phyloP scores from a whole-genome alignment of 2,888 invertebrate genomes.

The Adelphocoris suturalis region DNA sequence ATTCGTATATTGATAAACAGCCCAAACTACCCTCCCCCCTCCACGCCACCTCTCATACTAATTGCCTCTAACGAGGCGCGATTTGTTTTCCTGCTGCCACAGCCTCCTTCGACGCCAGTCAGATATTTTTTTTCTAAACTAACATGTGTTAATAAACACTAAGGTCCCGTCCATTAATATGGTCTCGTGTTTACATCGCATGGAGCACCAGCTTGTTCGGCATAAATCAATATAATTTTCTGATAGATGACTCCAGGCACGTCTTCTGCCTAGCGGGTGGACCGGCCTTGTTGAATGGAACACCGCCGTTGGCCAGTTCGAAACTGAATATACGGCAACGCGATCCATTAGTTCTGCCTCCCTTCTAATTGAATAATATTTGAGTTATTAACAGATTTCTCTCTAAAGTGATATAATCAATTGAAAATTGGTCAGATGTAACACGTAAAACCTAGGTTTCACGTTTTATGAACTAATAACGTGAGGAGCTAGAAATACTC shows the following conservation, averaged over 20 bases:
- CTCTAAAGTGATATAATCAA: too few relatives aligned
- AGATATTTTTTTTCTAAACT: conserved; percentile 8
- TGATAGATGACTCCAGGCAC: conserved; percentile 51
- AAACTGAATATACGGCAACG: not conserved
- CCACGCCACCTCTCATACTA: conserved; percentile 51
- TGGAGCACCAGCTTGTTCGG: conserved; percentile 29
- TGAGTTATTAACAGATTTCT: not conserved
- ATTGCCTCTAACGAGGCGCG: conserved; percentile 72
- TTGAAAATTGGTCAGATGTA: too few relatives aligned
- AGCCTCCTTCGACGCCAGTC: conserved; percentile 51
- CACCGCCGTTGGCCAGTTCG: not conserved
- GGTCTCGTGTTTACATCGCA: conserved; percentile 65
- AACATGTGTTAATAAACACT: conserved; percentile 66
- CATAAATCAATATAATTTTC: conserved; percentile 63
- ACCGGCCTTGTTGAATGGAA: conserved; percentile 29
- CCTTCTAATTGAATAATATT: not conserved
- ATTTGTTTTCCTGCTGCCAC: conserved; percentile 56
- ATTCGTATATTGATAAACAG: conserved; percentile 70
- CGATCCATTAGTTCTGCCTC: conserved; percentile 13
- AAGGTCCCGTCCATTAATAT: conserved; percentile 31
- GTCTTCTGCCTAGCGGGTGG: conserved; percentile 34
- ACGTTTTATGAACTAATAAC: too few relatives aligned
- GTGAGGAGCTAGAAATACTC: too few relatives aligned
- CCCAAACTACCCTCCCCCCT: conserved; percentile 13
- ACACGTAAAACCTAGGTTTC: too few relatives aligned